Percentiles rank a stretch among this genome's conserved stretches.
Evolutionary conservation across 2,888 invertebrate species (phyloP).

Genomic region (Pristionchus exspectatus): DNA sequence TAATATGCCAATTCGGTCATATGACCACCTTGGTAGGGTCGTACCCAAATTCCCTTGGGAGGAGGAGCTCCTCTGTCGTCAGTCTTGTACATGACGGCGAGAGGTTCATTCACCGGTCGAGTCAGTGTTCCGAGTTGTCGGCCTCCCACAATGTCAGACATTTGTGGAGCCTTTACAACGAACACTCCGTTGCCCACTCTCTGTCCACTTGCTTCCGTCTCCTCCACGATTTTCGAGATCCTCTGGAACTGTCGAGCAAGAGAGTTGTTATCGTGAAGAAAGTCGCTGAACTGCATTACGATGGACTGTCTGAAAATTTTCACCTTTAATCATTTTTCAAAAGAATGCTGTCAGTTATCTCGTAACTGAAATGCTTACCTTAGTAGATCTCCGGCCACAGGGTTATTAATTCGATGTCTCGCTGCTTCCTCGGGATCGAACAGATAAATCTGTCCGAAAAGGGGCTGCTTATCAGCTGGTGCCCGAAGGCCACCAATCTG

Average conservation of each 20-base stretch:
- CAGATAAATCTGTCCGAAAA: neutral
- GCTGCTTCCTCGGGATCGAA: constrained; percentile 1
- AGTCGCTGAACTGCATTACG: neutral
- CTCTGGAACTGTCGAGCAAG: neutral
- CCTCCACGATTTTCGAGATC: neutral
- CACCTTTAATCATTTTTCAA: too few species aligned
- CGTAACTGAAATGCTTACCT: too few species aligned
- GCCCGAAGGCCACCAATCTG: neutral
- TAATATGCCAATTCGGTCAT: neutral
- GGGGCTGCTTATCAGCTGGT: neutral
- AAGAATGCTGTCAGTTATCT: too few species aligned
- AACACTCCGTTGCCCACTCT: neutral
- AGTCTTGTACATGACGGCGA: neutral
- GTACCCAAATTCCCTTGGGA: constrained; percentile 16
- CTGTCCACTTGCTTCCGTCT: neutral
- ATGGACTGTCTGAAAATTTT: neutral
- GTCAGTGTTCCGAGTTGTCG: neutral
- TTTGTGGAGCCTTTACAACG: neutral
- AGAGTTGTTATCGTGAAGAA: neutral
- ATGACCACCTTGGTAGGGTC: neutral
- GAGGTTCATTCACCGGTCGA: neutral
- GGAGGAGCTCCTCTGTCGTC: neutral
- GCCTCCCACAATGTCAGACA: neutral
- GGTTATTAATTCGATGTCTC: neutral
- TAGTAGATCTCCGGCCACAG: neutral